Evolutionary conservation across 2,888 invertebrate genomes (phyloP), one percentile per base, ranked within the genome.

Genomic region (Liposcelis brunnea): DNA sequence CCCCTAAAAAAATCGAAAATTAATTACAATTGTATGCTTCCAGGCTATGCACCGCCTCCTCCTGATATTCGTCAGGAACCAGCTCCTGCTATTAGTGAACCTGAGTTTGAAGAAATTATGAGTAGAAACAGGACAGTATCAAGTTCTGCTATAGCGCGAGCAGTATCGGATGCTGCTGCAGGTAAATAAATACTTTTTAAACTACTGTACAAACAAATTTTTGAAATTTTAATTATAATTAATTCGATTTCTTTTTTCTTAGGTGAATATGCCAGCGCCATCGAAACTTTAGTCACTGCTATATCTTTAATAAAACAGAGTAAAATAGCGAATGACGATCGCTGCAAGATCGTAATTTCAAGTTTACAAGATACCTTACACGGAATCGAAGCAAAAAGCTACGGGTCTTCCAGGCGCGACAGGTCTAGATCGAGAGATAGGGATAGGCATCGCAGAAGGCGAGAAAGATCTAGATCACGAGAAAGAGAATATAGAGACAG

Each of bases 21-120:
- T 26, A 26, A 8, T 8, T 26, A 26, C 4, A 26, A 26, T 8
- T 26, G 8, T 26, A 6, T 26, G 26, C 8, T 26, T 26, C 18
- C 40, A 19, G 40, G 40, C 7, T 40, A 40, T 21, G 40, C 40
- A 21, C 40, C 40, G 7, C 40, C 40, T 21, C 5, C 15, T 14
- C 16, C 15, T 3, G 40, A 40, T n/a, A 14, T 19, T 19, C 40
- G 40, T 21, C 16, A 16, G 6, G 40, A 40, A 21, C 40, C 56
- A 51, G 72, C 74, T 45, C 77, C 78, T 1, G 74, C 74, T 49
- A 70, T 90, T 52, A 77, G 80, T 51, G 97, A 97, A 65, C 85
- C 82, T 32, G 98, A 98, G 68, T 95, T 95, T 67, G 97, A 98
- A 64, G 98, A 98, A 62, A 89, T 94, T 46, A 94, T 98, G 87